Evolutionary conservation across 2,888 invertebrate species (phyloP).

Genomic region (Melanostoma mellinum): DNA sequence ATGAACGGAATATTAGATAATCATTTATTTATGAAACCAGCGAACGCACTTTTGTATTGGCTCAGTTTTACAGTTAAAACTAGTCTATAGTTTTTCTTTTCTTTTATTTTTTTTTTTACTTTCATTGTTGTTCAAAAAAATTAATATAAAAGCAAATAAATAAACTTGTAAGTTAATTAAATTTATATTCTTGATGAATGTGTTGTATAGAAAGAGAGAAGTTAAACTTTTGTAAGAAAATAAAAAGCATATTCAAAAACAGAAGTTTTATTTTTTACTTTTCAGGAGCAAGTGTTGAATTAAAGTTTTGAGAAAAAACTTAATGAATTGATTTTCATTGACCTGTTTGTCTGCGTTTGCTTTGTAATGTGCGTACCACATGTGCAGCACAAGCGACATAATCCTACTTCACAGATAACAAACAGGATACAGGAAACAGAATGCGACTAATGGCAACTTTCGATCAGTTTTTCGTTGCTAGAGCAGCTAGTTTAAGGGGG

Average conservation of each 20-base stretch:
- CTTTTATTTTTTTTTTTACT: slow-evolving; percentile 20
- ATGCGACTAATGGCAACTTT: too few species aligned
- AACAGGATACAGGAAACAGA: too few species aligned
- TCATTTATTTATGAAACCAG: slow-evolving; percentile 64
- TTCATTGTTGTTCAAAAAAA: slow-evolving; percentile 27
- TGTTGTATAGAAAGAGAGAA: slow-evolving; percentile 48
- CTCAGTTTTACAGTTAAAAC: slow-evolving; percentile 56
- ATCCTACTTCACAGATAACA: too few species aligned
- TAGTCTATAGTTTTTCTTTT: slow-evolving; percentile 15
- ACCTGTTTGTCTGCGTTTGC: too few species aligned
- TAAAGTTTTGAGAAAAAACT: too few species aligned
- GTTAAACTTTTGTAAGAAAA: slow-evolving; percentile 62
- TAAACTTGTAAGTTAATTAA: slow-evolving; percentile 61
- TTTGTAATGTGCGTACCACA: too few species aligned
- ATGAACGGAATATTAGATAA: slow-evolving; percentile 45
- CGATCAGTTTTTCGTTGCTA: too few species aligned
- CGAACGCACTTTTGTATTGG: slow-evolving; percentile 48
- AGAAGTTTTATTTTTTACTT: not conserved
- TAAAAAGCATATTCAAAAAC: slow-evolving; percentile 61
- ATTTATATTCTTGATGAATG: slow-evolving; percentile 53
- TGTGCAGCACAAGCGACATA: too few species aligned
- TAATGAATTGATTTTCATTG: too few species aligned
- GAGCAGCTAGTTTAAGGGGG: too few species aligned
- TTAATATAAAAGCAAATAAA: slow-evolving; percentile 47
- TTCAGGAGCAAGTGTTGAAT: not conserved